Percentiles rank a stretch among this genome's conserved stretches.
Evolutionary conservation across 2,113 vertebrate species (phyloP).

Genomic region (Micromys minutus): DNA sequence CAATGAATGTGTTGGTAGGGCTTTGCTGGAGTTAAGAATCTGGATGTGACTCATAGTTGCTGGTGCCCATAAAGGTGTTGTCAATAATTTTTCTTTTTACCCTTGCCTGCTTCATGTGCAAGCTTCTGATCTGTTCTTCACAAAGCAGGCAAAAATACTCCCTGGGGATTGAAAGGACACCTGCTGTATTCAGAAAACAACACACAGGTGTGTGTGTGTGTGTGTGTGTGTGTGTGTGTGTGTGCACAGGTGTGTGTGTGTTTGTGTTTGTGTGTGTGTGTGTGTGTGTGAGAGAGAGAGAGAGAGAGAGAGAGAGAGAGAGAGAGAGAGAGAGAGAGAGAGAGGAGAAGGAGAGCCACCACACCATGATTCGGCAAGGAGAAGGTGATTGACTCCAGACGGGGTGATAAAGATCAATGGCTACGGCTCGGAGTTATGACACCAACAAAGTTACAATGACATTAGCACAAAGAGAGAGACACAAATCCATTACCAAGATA

Average conservation of each 20-base stretch:
- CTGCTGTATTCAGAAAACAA: constrained; percentile 74
- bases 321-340: background rate
- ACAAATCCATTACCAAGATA: constrained; percentile 94
- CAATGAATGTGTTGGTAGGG: background rate
- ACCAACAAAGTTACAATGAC: constrained; percentile 93
- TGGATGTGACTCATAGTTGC: background rate
- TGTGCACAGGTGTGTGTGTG: too few species aligned
- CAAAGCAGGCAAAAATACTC: background rate
- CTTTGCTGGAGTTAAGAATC: background rate
- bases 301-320: background rate
- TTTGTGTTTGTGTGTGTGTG: background rate
- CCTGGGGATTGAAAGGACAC: background rate
- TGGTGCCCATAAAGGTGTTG: background rate
- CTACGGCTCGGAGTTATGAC: constrained; percentile 89
- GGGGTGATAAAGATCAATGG: constrained; percentile 95
- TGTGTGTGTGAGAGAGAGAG: background rate
- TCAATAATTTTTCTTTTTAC: background rate
- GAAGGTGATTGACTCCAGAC: constrained; percentile 92
- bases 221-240: background rate
- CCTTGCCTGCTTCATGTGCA: background rate
- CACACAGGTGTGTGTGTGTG: constrained; percentile 43
- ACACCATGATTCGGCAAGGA: constrained; percentile 79
- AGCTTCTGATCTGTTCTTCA: constrained; percentile 53
- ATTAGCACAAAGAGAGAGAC: constrained; percentile 92
- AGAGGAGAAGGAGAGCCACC: constrained; percentile 10